Conservation (phyloP, 2,888 invertebrate genomes). For the Timandra comae region DNA sequence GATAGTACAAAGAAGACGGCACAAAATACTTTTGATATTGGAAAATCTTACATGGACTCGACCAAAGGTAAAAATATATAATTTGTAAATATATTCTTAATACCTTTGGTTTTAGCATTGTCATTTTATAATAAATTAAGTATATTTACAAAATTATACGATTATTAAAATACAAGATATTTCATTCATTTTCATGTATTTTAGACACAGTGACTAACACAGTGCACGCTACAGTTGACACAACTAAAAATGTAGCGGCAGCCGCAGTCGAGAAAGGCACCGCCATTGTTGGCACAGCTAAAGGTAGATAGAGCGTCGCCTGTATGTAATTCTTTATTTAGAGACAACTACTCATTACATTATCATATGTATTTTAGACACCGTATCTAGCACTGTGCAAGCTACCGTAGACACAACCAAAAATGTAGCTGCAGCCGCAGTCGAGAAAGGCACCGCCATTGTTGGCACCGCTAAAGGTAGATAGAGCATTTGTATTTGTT, state of each 20-base stretch:
- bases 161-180: no score
- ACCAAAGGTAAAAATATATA: conserved; percentile 55
- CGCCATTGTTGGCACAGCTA: conserved; percentile 34
- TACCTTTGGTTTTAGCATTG: no score
- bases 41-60: conserved; percentile 47
- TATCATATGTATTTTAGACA: conserved; percentile 28
- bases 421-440: conserved; percentile 34
- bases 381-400: conserved; percentile 30
- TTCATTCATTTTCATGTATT: no score
- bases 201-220: neutral
- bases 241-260: conserved; percentile 32
- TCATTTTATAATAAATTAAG: no score
- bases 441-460: conserved; percentile 34
- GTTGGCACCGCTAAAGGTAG: conserved; percentile 37
- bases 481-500: neutral
- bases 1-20: conserved; percentile 55
- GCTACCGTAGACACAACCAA: conserved; percentile 42
- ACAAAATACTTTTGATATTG: conserved; percentile 51
- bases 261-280: conserved; percentile 36
- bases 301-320: conserved; percentile 27
- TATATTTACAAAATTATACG: no score
- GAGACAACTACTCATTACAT: neutral
- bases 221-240: conserved; percentile 27
- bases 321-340: no score
- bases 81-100: no score